Evolutionary conservation across 2,797 vertebrate species (phyloP).

Genomic region (Champsocephalus gunnari): DNA sequence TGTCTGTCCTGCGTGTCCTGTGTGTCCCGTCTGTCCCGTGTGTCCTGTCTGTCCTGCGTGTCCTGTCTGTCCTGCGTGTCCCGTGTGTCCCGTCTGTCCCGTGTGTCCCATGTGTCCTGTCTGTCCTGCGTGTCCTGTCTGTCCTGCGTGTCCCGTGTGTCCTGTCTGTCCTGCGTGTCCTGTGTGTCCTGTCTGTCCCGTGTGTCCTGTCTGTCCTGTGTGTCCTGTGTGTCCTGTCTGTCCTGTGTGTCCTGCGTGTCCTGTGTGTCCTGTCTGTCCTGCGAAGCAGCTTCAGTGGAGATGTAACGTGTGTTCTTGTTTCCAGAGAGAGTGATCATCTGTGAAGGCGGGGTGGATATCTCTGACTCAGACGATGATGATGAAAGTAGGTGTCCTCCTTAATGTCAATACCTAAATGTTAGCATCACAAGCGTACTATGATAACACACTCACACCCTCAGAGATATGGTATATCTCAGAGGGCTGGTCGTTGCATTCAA

Average conservation of each 20-base stretch:
- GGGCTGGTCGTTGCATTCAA: too few species aligned
- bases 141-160: not conserved
- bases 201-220: too few species aligned
- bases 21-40: not conserved
- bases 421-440: not conserved
- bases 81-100: not conserved
- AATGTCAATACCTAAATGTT: not conserved
- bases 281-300: not conserved
- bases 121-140: too few species aligned
- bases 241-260: not conserved
- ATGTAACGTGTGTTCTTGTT: conserved; percentile 14
- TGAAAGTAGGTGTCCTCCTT: conserved; percentile 86
- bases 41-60: not conserved
- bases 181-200: too few species aligned
- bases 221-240: not conserved
- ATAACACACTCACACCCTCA: too few species aligned
- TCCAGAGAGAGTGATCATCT: conserved; percentile 89
- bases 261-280: too few species aligned
- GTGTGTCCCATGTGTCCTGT: not conserved
- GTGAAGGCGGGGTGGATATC: conserved; percentile 91
- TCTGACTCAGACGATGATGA: conserved; percentile 97
- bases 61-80: too few species aligned
- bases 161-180: not conserved
- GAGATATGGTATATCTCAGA: not conserved
- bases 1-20: too few species aligned